Evolutionary conservation across 2,797 vertebrate genomes (phyloP), one percentile per base, ranked within the genome.

Genomic region (Channallabes apus): DNA sequence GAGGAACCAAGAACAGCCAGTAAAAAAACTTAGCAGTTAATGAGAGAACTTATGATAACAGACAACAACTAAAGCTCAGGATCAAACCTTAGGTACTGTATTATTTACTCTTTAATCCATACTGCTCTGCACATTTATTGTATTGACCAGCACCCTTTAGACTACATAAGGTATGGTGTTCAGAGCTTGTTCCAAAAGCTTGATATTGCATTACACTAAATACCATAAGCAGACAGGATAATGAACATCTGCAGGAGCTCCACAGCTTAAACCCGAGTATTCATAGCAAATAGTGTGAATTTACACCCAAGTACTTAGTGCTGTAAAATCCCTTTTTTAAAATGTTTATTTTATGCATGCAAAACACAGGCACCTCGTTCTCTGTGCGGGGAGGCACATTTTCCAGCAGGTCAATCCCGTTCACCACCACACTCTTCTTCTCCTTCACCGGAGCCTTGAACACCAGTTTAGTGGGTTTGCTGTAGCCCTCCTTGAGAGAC

Each of bases 341-440:
- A 41, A 41, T 41, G 38, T 41, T 71, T 61, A 84, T 32, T 65
- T 4, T 27, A n/a, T 3, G 61, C 59, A 84, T 22, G 18, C 12
- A 83, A 22, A 64, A n/a, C n/a, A 6, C 32, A 76, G 92, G 90
- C 84, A 97, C 98, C 96, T 99, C 98, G 0, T 99, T 99, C 93
- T 99, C 98, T 0, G 98, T 99, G 89, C 97, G 94, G 73, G 98
- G 98, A 0, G 98, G 98, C 58, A 99, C 96, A 0, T 99, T 99
- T 92, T 99, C 98, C 91, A 99, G 94, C 85, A 99, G 95, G 92
- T 99, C 98, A 4, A 99, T 98, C 38, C 98, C 98, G 0, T 99
- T 99, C n/a, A 99, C 98, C 0, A 99, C 96, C 1, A 97, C 92
- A 0, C 95, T 96, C 89, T 96, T 99, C 94, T 99, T 99, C 84